Base-by-base conservation (phyloP, 2,888 invertebrate genomes). In the Ophion costatus region DNA sequence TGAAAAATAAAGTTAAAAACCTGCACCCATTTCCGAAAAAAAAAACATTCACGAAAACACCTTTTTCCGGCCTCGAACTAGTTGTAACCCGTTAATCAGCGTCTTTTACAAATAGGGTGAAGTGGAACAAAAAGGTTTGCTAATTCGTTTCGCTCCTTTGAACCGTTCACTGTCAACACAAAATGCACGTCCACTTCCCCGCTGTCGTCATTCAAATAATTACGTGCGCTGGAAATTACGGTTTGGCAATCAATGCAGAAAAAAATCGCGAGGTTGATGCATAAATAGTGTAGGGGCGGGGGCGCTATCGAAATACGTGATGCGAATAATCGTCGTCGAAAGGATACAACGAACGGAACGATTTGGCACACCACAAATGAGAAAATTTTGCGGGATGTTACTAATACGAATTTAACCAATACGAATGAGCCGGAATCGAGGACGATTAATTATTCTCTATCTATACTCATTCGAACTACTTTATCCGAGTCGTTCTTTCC, bases 401-500 rank as follows among this genome's bases (percentile, higher is more conserved):
- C 67, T 82, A 79, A 85, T 82, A 74, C 76, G 80, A 79, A 79
- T 85, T 85, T 85, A 82, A 82, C 75, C 75, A 61, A 75, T 76
- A 69, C n/a, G 29, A 9, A 56, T 33, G 24, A 67, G 75, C 33
- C 29, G 5, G 67, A 9, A 51, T 11, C 51, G 74, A 64, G 56
- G 9, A 11, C 24, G 24, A 70, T 51, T 24, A 33, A 24, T 29
- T 57, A 57, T 33, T 22, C 42, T 29, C 20, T 14, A n/a, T n/a
- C 11, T 59, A 6, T 24, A 9, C 9, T 71, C n/a, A 33, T 51
- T 57, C n/a, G 51, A 56, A n/a, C 29, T 10, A 70, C 22, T 24
- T 24, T 45, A 45, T 14, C 1, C 14, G 0, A 20, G 64, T 1
- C 9, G 38, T 51, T 45, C 6, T 22, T 45, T 22, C 45, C 0